Evolutionary conservation across 2,888 invertebrate genomes (phyloP).

Genomic region (Drosophila cognata): DNA sequence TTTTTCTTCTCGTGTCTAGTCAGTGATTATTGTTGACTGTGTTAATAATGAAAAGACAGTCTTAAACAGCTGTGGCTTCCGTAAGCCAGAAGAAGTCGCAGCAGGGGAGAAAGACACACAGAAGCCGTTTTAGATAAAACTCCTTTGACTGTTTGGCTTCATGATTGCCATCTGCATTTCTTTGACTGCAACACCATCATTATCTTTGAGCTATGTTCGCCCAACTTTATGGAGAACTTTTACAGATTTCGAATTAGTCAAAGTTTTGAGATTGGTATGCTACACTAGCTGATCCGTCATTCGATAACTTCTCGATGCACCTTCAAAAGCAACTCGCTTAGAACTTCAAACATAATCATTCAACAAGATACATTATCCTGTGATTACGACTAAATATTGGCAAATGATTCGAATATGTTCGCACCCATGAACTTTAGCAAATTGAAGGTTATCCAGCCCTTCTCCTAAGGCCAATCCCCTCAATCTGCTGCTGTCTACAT

Average conservation of each 20-base stretch:
- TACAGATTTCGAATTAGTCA: too few relatives aligned
- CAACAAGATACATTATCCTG: background rate
- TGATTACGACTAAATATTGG: too few relatives aligned
- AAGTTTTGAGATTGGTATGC: background rate
- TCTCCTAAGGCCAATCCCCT: background rate
- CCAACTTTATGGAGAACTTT: background rate
- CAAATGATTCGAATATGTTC: background rate
- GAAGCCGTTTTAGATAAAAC: background rate
- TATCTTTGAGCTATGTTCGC: too few relatives aligned
- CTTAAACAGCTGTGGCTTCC: slow-evolving; percentile 69
- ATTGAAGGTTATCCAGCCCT: background rate
- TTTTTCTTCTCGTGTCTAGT: slow-evolving; percentile 64
- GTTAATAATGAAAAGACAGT: slow-evolving; percentile 74
- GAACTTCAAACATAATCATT: too few relatives aligned
- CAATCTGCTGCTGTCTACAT: background rate
- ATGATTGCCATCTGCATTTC: background rate
- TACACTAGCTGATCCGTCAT: background rate
- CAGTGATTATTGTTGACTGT: slow-evolving; percentile 76
- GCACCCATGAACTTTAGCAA: background rate
- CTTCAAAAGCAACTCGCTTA: background rate
- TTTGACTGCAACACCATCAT: background rate
- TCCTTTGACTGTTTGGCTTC: slow-evolving; percentile 25
- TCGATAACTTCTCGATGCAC: background rate
- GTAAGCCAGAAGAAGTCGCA: background rate
- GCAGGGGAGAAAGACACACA: background rate